Evolutionary conservation across 2,113 vertebrate genomes (phyloP), one percentile per base, ranked within the genome.

Genomic region (Sorex araneus): DNA sequence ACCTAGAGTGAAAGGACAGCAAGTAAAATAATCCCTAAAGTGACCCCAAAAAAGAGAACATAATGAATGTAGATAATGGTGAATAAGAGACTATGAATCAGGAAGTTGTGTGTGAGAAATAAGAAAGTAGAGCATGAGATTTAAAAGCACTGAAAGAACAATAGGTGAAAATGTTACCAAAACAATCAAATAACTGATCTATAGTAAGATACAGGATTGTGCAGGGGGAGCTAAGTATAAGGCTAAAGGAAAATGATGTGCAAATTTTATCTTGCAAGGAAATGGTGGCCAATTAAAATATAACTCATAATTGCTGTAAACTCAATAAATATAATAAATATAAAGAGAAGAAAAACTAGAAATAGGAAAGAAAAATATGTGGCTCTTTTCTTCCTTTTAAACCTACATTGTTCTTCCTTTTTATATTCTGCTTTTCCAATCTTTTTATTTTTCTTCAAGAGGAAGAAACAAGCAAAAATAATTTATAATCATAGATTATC

Each of bases 401-500:
- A 95, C 94, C 84, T 91, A 74, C 30, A 47, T 74, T 90, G 83
- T 90, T 87, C 79, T 88, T 96, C 71, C 84, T 94, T 97, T 50
- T 95, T 95, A 79, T 96, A 77, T 79, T 87, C 94, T 93, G 95
- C 86, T 93, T 94, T 96, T 91, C 32, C 47, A 88, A 70, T 84
- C 81, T 87, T 95, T 93, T 90, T 67, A 87, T 91, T 82, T 91
- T 91, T 93, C 86, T 91, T 74, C 67, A 94, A 93, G 96, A 96
- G 91, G 92, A 96, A 96, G 67, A 97, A 97, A 95, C 84, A 91
- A 89, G 94, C 91, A 95, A 92, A 97, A 97, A 96, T 88, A 73
- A 97, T 97, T 96, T 97, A 95, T 93, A 94, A 90, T 94, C 96
- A 95, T 88, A 91, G 96, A 97, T 97, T 95, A 96, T 96, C 96